Conservation (phyloP, 2,888 invertebrate species). For the Odontothrips loti region DNA sequence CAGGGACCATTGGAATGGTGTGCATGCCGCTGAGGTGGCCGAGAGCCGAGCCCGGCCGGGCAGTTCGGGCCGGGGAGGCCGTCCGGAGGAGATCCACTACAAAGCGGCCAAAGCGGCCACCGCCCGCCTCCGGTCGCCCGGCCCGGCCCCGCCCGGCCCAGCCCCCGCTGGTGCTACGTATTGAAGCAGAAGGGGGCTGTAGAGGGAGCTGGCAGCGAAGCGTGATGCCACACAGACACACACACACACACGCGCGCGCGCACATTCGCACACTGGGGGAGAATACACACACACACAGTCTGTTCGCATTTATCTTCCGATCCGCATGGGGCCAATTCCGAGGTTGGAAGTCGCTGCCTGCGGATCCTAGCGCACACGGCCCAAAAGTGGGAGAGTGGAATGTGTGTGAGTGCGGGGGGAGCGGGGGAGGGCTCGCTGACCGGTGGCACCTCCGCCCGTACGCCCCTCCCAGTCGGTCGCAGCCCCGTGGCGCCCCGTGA, state of each 20-base stretch:
- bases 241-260: not conserved
- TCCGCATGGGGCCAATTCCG: slow-evolving; percentile 19
- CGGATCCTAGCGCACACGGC: not conserved
- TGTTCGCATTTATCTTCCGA: slow-evolving; percentile 19
- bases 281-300: not conserved
- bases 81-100: no score
- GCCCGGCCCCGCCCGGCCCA: no score
- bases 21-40: no score
- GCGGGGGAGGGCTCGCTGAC: not conserved
- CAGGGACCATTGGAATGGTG: no score
- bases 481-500: not conserved
- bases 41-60: not conserved
- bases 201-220: no score
- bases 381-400: not conserved
- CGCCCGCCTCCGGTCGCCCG: no score
- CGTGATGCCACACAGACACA: not conserved
- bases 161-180: no score
- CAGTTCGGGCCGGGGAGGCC: no score
- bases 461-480: not conserved
- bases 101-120: no score
- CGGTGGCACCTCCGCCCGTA: not conserved
- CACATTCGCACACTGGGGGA: not conserved
- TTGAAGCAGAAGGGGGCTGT: no score
- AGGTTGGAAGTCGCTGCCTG: slow-evolving; percentile 12
- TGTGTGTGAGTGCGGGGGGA: not conserved